Percentiles rank a stretch among this genome's conserved stretches.
phyloP scores from a whole-genome alignment of 2,797 vertebrate genomes.

The Sebastolobus alascanus region DNA sequence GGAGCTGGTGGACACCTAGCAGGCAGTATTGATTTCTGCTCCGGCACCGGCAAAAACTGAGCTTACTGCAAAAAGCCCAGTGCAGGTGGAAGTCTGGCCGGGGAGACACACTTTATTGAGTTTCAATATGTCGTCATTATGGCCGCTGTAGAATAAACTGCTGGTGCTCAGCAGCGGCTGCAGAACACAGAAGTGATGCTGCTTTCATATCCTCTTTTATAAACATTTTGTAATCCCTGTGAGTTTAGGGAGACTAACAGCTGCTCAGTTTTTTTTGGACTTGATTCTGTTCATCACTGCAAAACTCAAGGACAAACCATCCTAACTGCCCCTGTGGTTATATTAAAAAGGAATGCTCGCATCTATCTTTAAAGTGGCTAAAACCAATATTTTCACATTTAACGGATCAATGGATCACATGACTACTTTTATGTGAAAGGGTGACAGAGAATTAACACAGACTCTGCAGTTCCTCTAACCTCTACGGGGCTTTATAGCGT shows the following conservation, averaged over 20 bases:
- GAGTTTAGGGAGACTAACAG: conserved; percentile 55
- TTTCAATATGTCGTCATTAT: conserved; percentile 32
- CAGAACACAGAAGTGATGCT: conserved; percentile 25
- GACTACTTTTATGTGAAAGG: not conserved
- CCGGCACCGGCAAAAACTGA: not conserved
- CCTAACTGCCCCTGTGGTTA: not conserved
- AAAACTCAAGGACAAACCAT: conserved; percentile 32
- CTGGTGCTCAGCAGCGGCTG: conserved; percentile 21
- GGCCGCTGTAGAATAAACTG: conserved; percentile 16
- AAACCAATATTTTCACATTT: not conserved
- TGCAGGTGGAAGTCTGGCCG: conserved; percentile 32
- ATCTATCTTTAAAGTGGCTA: not conserved
- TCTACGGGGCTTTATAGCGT: not conserved
- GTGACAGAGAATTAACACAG: not conserved
- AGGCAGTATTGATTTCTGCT: conserved; percentile 34
- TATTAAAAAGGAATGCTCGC: not conserved
- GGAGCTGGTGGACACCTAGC: conserved; percentile 13
- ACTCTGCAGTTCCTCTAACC: not conserved
- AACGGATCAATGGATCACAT: not conserved
- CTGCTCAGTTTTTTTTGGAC: conserved; percentile 58
- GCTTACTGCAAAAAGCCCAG: conserved; percentile 6
- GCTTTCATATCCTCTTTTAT: conserved; percentile 63
- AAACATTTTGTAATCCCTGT: conserved; percentile 66
- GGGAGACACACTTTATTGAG: conserved; percentile 15
- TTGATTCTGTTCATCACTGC: conserved; percentile 18